These are phyloP conservation scores for Sycophila sp. DNA, from an alignment of 1,140 invertebrate species.

Conservation along the genomic window DNA sequence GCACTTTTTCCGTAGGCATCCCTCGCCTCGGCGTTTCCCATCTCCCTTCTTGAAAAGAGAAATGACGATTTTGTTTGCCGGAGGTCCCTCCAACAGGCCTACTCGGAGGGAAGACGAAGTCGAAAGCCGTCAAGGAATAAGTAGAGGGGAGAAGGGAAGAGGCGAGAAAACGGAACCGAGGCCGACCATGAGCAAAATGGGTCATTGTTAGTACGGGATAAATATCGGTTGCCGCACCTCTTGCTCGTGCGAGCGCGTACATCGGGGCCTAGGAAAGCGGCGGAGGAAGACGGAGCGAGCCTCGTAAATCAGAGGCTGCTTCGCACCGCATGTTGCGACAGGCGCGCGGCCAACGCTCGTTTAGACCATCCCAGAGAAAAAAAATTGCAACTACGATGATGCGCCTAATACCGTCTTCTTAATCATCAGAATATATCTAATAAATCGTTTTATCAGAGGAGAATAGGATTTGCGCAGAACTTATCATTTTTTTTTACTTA, in stretches of 20 bases:
- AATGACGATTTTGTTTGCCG: constrained; percentile 12
- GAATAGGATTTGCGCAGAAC: too few relatives aligned
- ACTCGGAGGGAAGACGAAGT: neutral
- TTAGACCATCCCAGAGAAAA: neutral
- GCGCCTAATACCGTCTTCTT: too few relatives aligned
- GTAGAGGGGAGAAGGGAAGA: neutral
- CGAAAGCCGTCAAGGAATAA: neutral
- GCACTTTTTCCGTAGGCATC: neutral
- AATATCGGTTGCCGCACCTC: constrained; percentile 32
- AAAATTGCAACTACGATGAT: constrained; percentile 12
- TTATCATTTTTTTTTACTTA: too few relatives aligned
- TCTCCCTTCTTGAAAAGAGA: constrained; percentile 10
- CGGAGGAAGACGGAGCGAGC: neutral
- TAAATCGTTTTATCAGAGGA: too few relatives aligned
- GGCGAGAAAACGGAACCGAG: constrained; percentile 10
- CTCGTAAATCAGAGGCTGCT: constrained; percentile 37
- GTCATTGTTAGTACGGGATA: constrained; percentile 36
- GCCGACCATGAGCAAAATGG: constrained; percentile 27
- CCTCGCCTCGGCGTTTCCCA: neutral
- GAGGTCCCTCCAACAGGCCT: neutral
- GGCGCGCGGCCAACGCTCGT: too few relatives aligned
- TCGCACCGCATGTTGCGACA: neutral
- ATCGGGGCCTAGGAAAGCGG: too few relatives aligned
- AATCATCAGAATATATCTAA: too few relatives aligned
- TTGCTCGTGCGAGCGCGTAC: neutral